phyloP scores from a whole-genome alignment of 2,797 vertebrate genomes.

The Crocodylus rhombifer region DNA sequence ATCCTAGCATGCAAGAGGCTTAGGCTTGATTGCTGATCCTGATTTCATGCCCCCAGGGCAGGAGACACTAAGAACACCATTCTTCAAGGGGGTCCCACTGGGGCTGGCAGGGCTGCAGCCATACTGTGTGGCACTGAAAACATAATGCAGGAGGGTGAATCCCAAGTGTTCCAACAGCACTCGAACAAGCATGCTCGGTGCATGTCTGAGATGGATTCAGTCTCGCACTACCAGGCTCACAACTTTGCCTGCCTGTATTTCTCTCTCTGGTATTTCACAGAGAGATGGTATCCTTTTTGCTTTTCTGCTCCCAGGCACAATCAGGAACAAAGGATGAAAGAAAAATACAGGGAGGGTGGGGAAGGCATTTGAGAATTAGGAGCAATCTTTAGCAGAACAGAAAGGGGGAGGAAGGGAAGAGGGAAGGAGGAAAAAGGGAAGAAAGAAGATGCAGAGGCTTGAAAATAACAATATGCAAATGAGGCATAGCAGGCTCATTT shows the following conservation, averaged over 20 bases:
- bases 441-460: slow-evolving; percentile 68
- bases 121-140: neutral
- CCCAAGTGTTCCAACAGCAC: neutral
- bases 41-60: neutral
- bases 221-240: slow-evolving; percentile 60
- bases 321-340: slow-evolving; percentile 81
- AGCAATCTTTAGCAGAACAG: slow-evolving; percentile 68
- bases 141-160: slow-evolving; percentile 29
- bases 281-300: slow-evolving; percentile 69
- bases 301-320: slow-evolving; percentile 73
- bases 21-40: neutral
- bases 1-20: accelerated
- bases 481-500: slow-evolving; percentile 37
- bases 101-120: slow-evolving; percentile 15
- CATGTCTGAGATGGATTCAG: slow-evolving; percentile 55
- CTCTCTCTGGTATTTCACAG: slow-evolving; percentile 63
- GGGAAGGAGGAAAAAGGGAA: neutral
- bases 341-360: slow-evolving; percentile 70
- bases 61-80: slow-evolving; percentile 34
- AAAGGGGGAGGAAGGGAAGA: slow-evolving; percentile 46
- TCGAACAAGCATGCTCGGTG: accelerated
- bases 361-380: slow-evolving; percentile 79
- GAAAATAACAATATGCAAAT: slow-evolving; percentile 69
- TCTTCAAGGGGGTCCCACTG: slow-evolving; percentile 21
- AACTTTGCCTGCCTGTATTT: slow-evolving; percentile 68